A percentile compares a stretch with the other conserved stretches of the same genome.
These are phyloP conservation scores for Pithys albifrons DNA, from an alignment of 2,113 vertebrate genomes.

Conservation along the genomic window DNA sequence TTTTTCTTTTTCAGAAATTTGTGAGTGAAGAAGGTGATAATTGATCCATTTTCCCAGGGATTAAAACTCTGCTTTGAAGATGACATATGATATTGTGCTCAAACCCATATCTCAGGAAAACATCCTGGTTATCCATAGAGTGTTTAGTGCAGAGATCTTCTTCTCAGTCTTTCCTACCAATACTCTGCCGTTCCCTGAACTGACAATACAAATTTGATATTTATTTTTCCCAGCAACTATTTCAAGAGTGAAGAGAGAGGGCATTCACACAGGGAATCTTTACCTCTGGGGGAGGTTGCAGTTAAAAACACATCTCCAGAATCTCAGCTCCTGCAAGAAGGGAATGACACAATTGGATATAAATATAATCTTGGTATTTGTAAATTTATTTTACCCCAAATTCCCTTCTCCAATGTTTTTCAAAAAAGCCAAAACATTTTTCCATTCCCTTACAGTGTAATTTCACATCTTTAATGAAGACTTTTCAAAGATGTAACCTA, in stretches of 20 bases:
- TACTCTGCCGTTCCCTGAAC: background rate
- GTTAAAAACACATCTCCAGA: background rate
- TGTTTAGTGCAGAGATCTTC: background rate
- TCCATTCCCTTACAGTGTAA: background rate
- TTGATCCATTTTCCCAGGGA: background rate
- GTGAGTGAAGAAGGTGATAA: background rate
- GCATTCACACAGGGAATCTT: background rate
- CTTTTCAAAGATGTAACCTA: background rate
- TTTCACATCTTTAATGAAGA: background rate
- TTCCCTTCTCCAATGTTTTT: background rate
- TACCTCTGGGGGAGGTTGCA: background rate
- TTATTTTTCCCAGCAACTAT: background rate
- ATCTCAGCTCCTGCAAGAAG: background rate
- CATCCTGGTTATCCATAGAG: rapidly evolving
- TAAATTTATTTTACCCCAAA: background rate
- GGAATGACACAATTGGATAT: background rate
- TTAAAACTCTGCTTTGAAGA: background rate
- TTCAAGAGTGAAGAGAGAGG: background rate
- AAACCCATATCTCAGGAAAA: background rate
- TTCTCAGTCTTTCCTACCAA: background rate
- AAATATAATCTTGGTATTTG: background rate
- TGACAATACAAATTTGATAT: background rate
- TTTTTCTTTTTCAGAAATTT: background rate
- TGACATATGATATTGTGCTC: background rate
- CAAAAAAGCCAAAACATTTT: background rate